A percentile compares a stretch with the other conserved stretches of the same genome.
Conservation (phyloP, 2,797 vertebrate species). For the Todus mexicanus region DNA sequence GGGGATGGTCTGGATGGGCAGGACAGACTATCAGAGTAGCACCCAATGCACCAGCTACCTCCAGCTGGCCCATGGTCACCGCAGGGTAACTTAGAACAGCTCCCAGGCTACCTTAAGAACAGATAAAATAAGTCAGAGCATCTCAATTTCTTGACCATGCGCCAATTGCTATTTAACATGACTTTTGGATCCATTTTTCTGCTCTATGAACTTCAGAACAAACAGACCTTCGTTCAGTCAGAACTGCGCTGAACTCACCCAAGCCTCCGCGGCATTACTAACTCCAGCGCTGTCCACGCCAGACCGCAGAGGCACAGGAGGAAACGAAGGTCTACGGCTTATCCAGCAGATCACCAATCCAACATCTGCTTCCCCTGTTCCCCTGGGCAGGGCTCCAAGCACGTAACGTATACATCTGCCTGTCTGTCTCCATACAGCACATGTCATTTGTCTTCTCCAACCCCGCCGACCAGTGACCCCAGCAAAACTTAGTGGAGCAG, state of each 20-base stretch:
- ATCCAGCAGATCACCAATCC: background rate
- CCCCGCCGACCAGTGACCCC: background rate
- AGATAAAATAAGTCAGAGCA: background rate
- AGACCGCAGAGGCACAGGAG: background rate
- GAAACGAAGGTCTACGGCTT: background rate
- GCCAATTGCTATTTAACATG: background rate
- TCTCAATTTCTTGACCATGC: background rate
- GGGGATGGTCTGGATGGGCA: background rate
- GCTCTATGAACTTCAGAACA: rapidly evolving
- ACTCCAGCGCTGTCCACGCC: background rate
- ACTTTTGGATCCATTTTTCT: background rate
- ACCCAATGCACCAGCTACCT: background rate
- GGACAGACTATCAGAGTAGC: background rate
- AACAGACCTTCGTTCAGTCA: background rate
- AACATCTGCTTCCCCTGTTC: slow-evolving; percentile 48
- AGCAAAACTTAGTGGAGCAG: background rate
- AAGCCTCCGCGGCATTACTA: background rate
- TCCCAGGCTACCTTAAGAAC: background rate
- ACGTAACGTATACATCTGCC: background rate
- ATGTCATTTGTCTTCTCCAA: background rate
- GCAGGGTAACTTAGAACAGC: background rate
- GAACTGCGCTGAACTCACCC: background rate
- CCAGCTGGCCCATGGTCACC: background rate
- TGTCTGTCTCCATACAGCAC: background rate
- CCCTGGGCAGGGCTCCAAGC: slow-evolving; percentile 15